Conservation (phyloP, 1,140 invertebrate species). For the Colletes latitarsis region DNA sequence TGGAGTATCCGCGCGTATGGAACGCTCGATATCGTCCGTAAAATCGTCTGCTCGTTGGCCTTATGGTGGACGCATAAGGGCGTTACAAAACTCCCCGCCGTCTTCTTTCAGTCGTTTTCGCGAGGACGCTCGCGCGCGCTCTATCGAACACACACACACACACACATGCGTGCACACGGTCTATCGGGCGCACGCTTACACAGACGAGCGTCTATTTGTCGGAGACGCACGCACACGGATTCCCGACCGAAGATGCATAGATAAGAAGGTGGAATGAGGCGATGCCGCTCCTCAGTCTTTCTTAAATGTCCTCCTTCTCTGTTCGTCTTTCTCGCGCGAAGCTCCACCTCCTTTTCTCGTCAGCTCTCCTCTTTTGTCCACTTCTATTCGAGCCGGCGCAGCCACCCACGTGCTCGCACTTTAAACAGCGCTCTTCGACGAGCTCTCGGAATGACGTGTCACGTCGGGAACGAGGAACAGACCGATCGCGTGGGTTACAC, state of each 20-base stretch:
- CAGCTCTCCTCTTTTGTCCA: too few relatives aligned
- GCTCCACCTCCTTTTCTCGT: constrained; percentile 9
- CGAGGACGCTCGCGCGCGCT: not conserved
- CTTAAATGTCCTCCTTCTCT: constrained; percentile 52
- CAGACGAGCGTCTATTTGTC: constrained; percentile 11
- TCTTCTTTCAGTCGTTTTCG: constrained; percentile 2
- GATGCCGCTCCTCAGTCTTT: constrained; percentile 60
- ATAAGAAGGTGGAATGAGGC: constrained; percentile 64
- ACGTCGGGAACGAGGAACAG: constrained; percentile 30
- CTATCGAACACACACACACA: not conserved
- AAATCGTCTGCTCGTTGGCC: constrained; percentile 48
- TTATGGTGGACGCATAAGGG: constrained; percentile 18
- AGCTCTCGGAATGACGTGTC: constrained; percentile 43
- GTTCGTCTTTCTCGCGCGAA: constrained; percentile 41
- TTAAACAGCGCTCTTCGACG: constrained; percentile 37
- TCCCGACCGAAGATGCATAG: constrained; percentile 66
- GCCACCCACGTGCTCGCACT: constrained; percentile 58
- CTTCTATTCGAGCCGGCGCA: not conserved
- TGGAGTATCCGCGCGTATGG: too few relatives aligned
- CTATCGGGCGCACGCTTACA: not conserved
- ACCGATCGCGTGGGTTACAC: constrained; percentile 32
- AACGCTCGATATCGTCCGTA: constrained; percentile 24
- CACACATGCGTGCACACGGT: not conserved
- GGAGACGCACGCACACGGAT: constrained; percentile 10
- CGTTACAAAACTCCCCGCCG: constrained; percentile 19